phyloP scores from a whole-genome alignment of 1,140 invertebrate species.

The Papilio xuthus region DNA sequence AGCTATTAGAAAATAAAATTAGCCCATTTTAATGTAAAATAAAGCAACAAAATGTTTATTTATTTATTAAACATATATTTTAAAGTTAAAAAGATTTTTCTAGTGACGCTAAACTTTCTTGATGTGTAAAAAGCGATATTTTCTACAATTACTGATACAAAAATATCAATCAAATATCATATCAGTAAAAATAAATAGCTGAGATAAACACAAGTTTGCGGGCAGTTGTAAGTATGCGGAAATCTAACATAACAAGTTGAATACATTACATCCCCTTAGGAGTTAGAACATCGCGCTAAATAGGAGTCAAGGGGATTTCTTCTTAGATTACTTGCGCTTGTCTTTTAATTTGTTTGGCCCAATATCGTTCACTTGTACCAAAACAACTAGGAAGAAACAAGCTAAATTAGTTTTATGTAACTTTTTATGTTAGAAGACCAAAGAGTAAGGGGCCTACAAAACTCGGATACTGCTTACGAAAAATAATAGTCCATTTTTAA shows the following conservation, averaged over 20 bases:
- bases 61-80: too few species aligned
- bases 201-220: not conserved
- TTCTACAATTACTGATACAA: too few species aligned
- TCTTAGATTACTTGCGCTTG: constrained; percentile 36
- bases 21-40: too few species aligned
- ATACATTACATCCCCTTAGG: constrained; percentile 4
- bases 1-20: too few species aligned
- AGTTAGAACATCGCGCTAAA: constrained; percentile 2
- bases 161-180: not conserved
- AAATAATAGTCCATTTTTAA: not conserved
- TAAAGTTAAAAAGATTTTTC: too few species aligned
- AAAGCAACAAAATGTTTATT: too few species aligned
- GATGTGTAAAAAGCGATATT: too few species aligned
- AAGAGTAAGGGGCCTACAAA: not conserved
- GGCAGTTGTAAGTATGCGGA: not conserved
- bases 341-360: constrained; percentile 34
- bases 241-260: constrained; percentile 17
- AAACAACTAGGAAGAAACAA: constrained; percentile 18
- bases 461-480: not conserved
- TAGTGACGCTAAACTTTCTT: too few species aligned
- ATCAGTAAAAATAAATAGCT: not conserved
- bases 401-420: constrained; percentile 16
- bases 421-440: constrained; percentile 4
- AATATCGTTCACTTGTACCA: constrained; percentile 11
- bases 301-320: constrained; percentile 26